Base-by-base conservation (phyloP, 2,797 vertebrate species). In the Cyclopterus lumpus region DNA sequence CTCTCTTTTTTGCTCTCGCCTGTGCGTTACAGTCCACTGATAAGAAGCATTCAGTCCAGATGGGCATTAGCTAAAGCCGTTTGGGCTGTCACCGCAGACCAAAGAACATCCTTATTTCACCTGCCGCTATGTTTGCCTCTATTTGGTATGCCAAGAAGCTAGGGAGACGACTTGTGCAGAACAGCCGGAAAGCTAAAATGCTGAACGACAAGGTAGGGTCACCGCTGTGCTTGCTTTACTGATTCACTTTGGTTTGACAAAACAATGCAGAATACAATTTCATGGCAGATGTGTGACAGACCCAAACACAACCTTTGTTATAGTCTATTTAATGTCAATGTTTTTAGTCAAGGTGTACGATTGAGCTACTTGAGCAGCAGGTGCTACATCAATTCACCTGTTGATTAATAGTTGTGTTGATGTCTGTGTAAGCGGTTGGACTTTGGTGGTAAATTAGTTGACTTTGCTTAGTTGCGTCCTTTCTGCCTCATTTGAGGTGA, bases 121-220 rank as follows among this genome's bases (percentile, higher is more conserved):
- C 70, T 93, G 79, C 86, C 82, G 88, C 88, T 90, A 98, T 99
- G 97, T 96, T 99, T 85, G 97, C 97, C 82, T 99, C 97, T 82
- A 98, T 98, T 92, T 98, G 97, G 96, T 98, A 97, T 81, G 97
- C 97, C 91, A 99, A 98, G 95, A 99, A 98, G 96, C 96, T 99
- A 88, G 97, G 97, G 88, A 97, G 96, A 91, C 95, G 97, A 93
- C 96, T 98, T 89, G 96, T 98, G 85, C 96, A 97, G 92, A 98
- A 97, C 84, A 96, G 96, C 92, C 95, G 97, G 91, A 98, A 96
- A 94, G 96, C 96, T 84, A 98, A 97, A 94, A 87, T 96, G 89
- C 96, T 96, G 88, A 97, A 96, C 95, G 97, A 97, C 80, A 96
- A 97, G 97, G 97, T 98, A 93, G 77, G 94, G 83, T 55, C 10